Base-by-base conservation (phyloP, 2,888 invertebrate species). In the Tetragonisca angustula region DNA sequence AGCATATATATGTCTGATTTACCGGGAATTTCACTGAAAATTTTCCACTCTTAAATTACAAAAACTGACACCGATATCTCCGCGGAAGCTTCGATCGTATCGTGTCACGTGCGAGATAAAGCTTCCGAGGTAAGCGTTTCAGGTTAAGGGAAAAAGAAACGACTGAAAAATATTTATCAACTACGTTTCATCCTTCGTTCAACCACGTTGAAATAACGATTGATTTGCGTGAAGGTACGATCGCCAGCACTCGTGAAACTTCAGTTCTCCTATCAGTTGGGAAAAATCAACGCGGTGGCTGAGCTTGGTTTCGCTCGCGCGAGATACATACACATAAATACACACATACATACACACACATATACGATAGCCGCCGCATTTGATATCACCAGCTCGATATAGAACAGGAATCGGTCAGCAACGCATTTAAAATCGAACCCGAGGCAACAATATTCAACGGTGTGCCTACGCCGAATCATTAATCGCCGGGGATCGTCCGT, bases 401-500 rank as follows among this genome's bases (percentile, higher is more conserved):
- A 36, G 36, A 64, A 69, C 15, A 9, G n/a, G 11, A 49, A 65
- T 27, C 27, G 5, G 56, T 32, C 5, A 9, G 50, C 21, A 13
- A 17, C 17, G n/a, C 43, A 43, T 27, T 32, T 21, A 21, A 32
- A 27, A 27, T 59, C 21, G 36, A 59, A 74, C 49, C 27, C 19
- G 43, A 13, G 13, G 19, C 17, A 17, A 52, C 71, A 27, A 52
- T 32, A 24, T 24, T 65, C 56, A 27, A 56, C 27, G 49, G 59
- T 11, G 6, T 32, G 74, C 64, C 65, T 67, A 75, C 64, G 61
- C 43, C 72, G 76, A 64, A 70, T 62, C 84, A 73, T 76, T 85
- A 86, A 86, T 79, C 77, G 85, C 9, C 70, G 73, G 36, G 68
- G 77, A 85, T 86, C 67, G 76, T 74, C 70, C 43, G 79, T 85